These are phyloP conservation scores for Peromyscus aztecus DNA, from an alignment of 2,797 vertebrate genomes.

Conservation along the genomic window DNA sequence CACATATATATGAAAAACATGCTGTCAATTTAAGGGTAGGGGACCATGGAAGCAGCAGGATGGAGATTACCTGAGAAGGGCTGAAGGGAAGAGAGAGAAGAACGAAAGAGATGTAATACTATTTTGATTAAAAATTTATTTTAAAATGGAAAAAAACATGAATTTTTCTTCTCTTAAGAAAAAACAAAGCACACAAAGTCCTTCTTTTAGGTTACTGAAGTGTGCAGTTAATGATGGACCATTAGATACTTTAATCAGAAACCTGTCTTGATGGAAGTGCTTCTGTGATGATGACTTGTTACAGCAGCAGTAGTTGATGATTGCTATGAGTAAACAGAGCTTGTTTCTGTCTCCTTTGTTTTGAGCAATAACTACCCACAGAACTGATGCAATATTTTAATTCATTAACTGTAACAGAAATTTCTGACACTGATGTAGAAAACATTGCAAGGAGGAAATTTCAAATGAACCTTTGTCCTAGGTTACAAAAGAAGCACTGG, in stretches of 20 bases:
- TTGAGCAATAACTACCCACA: constrained; percentile 15
- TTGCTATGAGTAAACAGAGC: not conserved
- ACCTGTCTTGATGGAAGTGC: not conserved
- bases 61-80: no score
- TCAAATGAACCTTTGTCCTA: not conserved
- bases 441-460: not conserved
- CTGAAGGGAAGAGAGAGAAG: not conserved
- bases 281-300: not conserved
- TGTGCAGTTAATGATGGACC: not conserved
- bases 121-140: not conserved
- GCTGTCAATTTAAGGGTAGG: not conserved
- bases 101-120: not conserved
- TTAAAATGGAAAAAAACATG: not conserved
- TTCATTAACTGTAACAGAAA: constrained; percentile 5
- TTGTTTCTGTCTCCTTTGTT: not conserved
- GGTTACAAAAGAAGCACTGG: not conserved
- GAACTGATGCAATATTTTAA: not conserved
- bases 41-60: not conserved
- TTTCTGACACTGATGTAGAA: not conserved
- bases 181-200: not conserved
- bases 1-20: not conserved
- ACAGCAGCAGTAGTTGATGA: accelerated
- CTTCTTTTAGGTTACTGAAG: no score
- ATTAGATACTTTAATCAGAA: accelerated
- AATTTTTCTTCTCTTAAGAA: not conserved